Evolutionary conservation across 2,113 vertebrate species (phyloP), one percentile per base, ranked within the genome.

Genomic region (Actenoides lindsayi): DNA sequence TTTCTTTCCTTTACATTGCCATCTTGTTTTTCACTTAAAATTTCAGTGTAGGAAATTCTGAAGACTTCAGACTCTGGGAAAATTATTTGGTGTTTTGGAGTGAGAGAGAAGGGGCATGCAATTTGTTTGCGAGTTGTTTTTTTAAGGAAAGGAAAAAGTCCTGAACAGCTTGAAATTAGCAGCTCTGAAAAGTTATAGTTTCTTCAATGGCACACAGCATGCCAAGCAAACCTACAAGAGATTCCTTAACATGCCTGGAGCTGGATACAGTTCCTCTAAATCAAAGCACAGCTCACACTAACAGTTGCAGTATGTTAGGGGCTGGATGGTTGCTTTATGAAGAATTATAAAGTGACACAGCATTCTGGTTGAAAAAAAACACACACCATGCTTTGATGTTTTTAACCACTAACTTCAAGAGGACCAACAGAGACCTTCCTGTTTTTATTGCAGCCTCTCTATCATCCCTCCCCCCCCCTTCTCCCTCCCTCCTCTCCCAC

Each of bases 311-410:
- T 14, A 62, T 94, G 92, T 93, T 94, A 96, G 83, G 57, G 87
- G 77, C 92, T 97, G 89, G 92, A 91, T 87, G 83, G 91, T 63
- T 93, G 78, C 81, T 97, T 96, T 95, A 93, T 94, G 92, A 95
- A 95, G 95, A 97, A 96, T 97, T 97, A 96, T 95, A 96, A 97
- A 96, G 96, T 94, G 96, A 97, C 94, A 95, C 94, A 96, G 92
- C 95, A 96, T 83, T 87, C 94, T 96, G 83, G 94, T 27, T 94
- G 83, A 91, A 95, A 93, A 96, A 69, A 96, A 90, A 81, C 80
- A 86, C 90, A 90, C 79, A 56, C 57, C 57, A 84, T 0, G 2
- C 96, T 97, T 97, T 97, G 96, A 96, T 91, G 96, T 97, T 94
- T 96, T 92, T 87, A 96, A 95, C 94, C 92, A 89, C 92, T 87